phyloP scores from a whole-genome alignment of 2,113 vertebrate genomes.

The Brachyistius frenatus region DNA sequence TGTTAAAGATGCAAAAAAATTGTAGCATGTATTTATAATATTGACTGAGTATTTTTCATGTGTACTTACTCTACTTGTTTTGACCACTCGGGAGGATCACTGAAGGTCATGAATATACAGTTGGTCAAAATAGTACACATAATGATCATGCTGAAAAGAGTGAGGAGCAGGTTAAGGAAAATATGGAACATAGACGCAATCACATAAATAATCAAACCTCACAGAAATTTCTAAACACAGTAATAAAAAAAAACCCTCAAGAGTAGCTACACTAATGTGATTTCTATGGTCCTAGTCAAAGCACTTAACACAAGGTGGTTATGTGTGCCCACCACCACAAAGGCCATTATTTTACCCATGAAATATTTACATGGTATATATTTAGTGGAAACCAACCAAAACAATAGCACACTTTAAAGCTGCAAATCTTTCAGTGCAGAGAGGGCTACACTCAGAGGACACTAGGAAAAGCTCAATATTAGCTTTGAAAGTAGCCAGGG shows the following conservation, averaged over 20 bases:
- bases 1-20: background rate
- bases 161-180: slow-evolving; percentile 84
- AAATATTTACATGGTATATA: slow-evolving; percentile 64
- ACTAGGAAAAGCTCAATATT: slow-evolving; percentile 2
- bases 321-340: slow-evolving; percentile 33
- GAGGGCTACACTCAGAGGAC: background rate
- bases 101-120: slow-evolving; percentile 99
- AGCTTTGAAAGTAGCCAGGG: slow-evolving; percentile 5
- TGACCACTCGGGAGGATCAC: slow-evolving; percentile 98
- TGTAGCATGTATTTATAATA: slow-evolving; percentile 17
- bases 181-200: background rate
- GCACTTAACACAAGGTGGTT: slow-evolving; percentile 57
- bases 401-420: slow-evolving; percentile 12
- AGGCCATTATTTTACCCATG: slow-evolving; percentile 54
- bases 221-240: background rate
- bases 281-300: slow-evolving; percentile 15
- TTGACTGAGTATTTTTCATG: background rate
- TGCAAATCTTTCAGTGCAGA: slow-evolving; percentile 17
- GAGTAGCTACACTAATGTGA: background rate
- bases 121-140: slow-evolving; percentile 99
- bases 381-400: slow-evolving; percentile 53
- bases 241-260: background rate
- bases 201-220: background rate
- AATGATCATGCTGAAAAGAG: slow-evolving; percentile 99
- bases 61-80: slow-evolving; percentile 98